Base-by-base conservation (phyloP, 2,888 invertebrate genomes). In the Spialia ferax region DNA sequence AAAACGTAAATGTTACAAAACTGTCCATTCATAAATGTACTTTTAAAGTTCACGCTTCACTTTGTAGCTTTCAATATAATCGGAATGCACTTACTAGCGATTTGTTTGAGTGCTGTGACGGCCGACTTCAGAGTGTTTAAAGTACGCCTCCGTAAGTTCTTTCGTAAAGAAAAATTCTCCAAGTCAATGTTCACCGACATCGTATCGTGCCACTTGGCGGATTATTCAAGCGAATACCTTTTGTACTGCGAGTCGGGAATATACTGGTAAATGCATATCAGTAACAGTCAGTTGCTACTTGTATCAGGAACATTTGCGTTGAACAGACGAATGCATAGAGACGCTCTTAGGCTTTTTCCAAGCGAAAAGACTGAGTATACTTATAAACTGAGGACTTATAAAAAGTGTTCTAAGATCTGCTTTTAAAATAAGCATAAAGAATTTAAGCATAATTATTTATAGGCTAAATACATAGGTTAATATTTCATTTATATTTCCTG, bases 201-300 rank as follows among this genome's bases (percentile, higher is more conserved):
- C 62, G 52, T 75, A 52, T 23, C 52, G 48, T 48, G 45, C 45
- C 20, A 75, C 75, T 54, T 69, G 74, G 45, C 45, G 45, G 80
- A 77, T 52, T 55, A 57, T 62, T 69, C 63, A 56, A 60, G 68
- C 56, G 73, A 75, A 74, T 77, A 88, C 89, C 87, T 89, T 84
- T 89, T 88, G 88, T 89, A 83, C 80, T 83, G 80, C 80, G 78
- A 80, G 87, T 85, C 79, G 81, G 79, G 84, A 87, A 85, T 86
- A 86, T 77, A 92, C 93, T 93, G 90, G 87, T 87, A 84, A 86
- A 89, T 88, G 89, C 89, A 91, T 87, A 87, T 89, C 88, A 85
- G 86, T 83, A 83, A 79, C 83, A 82, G 85, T 78, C 79, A 79
- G 84, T 81, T 81, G 80, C 82, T 26, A 48, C 60, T 79, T 54